phyloP scores from a whole-genome alignment of 1,140 invertebrate genomes.

The Coptotermes formosanus region DNA sequence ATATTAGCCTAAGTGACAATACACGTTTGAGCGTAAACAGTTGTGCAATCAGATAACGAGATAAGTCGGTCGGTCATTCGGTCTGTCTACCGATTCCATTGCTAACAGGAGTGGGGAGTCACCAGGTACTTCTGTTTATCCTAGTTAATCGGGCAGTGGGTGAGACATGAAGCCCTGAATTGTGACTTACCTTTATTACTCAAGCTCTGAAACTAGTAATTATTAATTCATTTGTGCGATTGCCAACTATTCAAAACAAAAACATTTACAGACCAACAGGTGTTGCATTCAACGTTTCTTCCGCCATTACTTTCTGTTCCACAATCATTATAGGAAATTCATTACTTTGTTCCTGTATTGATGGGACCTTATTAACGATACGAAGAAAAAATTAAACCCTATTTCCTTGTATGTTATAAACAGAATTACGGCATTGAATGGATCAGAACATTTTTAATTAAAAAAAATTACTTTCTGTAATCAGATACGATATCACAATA shows the following conservation, averaged over 20 bases:
- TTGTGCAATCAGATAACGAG: neutral
- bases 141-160: neutral
- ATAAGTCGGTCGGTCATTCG: no score
- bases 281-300: neutral
- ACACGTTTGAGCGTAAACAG: slow-evolving; percentile 7
- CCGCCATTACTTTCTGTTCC: neutral
- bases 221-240: neutral
- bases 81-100: neutral
- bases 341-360: no score
- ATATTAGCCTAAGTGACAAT: slow-evolving; percentile 9
- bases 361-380: no score
- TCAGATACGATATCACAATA: no score
- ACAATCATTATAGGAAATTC: no score
- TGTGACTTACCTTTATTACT: neutral
- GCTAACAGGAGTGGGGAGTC: neutral
- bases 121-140: neutral
- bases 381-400: no score
- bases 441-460: no score
- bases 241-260: neutral
- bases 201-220: neutral
- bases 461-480: no score
- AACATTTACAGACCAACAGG: slow-evolving; percentile 6
- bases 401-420: no score
- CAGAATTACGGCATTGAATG: no score
- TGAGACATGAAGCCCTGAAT: neutral